Conservation (phyloP, 2,888 invertebrate species). For the Melanostoma scalare region DNA sequence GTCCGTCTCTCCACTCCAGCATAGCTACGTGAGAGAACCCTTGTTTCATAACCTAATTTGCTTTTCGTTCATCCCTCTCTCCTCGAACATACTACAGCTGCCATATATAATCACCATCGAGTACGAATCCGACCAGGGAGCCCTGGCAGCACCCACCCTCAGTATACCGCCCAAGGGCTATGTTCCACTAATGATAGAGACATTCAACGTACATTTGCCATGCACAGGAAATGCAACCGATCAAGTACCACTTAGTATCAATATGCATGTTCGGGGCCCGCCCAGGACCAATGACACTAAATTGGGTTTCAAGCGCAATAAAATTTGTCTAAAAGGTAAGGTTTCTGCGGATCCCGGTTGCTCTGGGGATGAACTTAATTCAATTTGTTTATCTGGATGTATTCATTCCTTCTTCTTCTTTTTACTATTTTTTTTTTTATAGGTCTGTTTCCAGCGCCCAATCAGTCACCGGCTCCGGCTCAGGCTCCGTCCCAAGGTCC, state of each 20-base stretch:
- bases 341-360: slow-evolving; percentile 18
- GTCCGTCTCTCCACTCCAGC: slow-evolving; percentile 70
- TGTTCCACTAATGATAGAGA: slow-evolving; percentile 90
- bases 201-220: slow-evolving; percentile 90
- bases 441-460: slow-evolving; percentile 85
- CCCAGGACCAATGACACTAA: slow-evolving; percentile 88
- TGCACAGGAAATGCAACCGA: slow-evolving; percentile 91
- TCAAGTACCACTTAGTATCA: slow-evolving; percentile 91
- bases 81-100: slow-evolving; percentile 83
- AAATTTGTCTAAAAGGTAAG: slow-evolving; percentile 92
- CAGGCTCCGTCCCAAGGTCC: slow-evolving; percentile 87
- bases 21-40: slow-evolving; percentile 64
- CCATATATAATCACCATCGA: slow-evolving; percentile 83
- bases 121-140: slow-evolving; percentile 86
- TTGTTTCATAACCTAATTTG: slow-evolving; percentile 68
- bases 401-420: slow-evolving; percentile 25
- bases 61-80: slow-evolving; percentile 60
- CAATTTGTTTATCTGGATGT: slow-evolving; percentile 34
- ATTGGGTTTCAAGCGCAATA: slow-evolving; percentile 91
- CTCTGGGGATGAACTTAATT: slow-evolving; percentile 53
- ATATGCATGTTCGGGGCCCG: slow-evolving; percentile 90
- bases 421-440: slow-evolving; percentile 51
- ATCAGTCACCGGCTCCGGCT: slow-evolving; percentile 88
- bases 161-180: slow-evolving; percentile 91
- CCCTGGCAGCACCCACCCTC: slow-evolving; percentile 90